Conservation (phyloP, 2,113 vertebrate genomes). For the Dasyurus viverrinus region DNA sequence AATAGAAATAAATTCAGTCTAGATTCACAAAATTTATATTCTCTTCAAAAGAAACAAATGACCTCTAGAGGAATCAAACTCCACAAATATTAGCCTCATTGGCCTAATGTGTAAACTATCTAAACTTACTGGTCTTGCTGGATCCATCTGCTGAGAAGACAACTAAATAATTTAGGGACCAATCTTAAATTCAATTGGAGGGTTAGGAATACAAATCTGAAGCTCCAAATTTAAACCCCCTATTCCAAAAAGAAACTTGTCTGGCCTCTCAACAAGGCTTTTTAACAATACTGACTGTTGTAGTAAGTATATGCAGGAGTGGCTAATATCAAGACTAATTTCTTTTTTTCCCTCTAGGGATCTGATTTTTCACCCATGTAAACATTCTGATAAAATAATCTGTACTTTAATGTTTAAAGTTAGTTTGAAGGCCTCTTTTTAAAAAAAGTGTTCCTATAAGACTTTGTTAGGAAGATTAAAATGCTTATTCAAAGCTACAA, state of each 20-base stretch:
- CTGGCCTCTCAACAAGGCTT: not conserved
- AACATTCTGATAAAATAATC: not conserved
- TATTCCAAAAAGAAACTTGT: not conserved
- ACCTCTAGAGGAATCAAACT: not conserved
- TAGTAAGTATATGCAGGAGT: not conserved
- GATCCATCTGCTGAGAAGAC: not conserved
- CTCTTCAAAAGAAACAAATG: not conserved
- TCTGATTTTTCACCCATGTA: not conserved
- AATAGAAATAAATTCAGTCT: not conserved
- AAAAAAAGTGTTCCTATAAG: not conserved
- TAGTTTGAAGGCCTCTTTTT: not conserved
- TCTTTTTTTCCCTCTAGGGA: not conserved
- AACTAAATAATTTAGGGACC: not conserved
- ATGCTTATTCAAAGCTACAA: constrained; percentile 52
- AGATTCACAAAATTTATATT: not conserved
- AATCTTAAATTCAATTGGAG: no score
- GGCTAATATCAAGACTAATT: not conserved
- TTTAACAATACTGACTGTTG: not conserved
- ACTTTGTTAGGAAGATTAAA: constrained; percentile 54
- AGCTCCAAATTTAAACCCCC: not conserved
- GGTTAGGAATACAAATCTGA: not conserved
- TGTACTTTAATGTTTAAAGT: not conserved
- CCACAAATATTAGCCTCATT: not conserved
- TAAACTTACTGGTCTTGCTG: not conserved
- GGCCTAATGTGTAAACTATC: not conserved